Percentiles rank a stretch among this genome's conserved stretches.
phyloP scores from a whole-genome alignment of 2,113 vertebrate species.

The Dipodomys merriami region DNA sequence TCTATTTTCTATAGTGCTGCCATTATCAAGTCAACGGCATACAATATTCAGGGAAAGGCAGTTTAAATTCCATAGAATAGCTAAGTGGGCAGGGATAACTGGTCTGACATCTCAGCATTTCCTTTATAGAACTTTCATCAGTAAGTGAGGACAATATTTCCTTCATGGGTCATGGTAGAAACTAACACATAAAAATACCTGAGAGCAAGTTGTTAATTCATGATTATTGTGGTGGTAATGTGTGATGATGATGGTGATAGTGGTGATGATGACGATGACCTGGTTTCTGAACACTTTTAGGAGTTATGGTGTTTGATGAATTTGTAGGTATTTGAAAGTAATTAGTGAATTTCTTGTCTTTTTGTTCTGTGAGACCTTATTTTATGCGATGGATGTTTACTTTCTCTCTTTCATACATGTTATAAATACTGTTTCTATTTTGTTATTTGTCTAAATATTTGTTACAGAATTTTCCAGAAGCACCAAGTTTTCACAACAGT shows the following conservation, averaged over 20 bases:
- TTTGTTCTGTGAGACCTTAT: neutral
- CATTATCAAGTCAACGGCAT: neutral
- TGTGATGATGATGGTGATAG: too few species aligned
- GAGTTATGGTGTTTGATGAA: neutral
- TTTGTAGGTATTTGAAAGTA: constrained; percentile 15
- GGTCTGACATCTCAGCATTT: neutral
- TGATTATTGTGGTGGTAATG: neutral
- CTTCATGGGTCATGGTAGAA: neutral
- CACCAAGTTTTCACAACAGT: neutral
- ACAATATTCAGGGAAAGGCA: neutral
- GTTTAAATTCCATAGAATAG: neutral
- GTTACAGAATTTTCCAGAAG: constrained; percentile 24
- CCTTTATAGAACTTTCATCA: neutral
- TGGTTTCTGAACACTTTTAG: neutral
- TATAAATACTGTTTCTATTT: neutral
- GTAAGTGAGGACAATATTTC: neutral
- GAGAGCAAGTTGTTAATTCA: neutral
- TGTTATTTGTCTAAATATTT: neutral
- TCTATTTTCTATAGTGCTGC: neutral
- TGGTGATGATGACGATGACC: neutral
- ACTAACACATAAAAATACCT: neutral
- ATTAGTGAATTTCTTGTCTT: neutral
- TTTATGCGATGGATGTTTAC: neutral
- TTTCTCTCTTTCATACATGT: neutral
- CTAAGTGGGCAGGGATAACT: neutral